Evolutionary conservation across 2,888 invertebrate species (phyloP).

Genomic region (Euzophera pinguis): DNA sequence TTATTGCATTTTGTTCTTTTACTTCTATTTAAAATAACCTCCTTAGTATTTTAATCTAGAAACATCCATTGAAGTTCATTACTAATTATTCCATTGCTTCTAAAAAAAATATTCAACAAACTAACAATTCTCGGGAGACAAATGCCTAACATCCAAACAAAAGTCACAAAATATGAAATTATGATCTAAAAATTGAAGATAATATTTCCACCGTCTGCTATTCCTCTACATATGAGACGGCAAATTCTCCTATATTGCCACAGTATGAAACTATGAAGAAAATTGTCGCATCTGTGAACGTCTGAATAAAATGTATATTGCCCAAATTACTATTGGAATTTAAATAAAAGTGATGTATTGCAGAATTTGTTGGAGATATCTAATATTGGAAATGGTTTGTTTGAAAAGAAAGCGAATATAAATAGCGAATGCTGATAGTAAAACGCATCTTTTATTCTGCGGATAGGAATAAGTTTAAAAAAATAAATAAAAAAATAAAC

Average conservation of each 20-base stretch:
- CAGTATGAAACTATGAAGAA: conserved; percentile 7
- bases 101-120: no score
- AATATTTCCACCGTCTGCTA: not conserved
- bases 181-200: not conserved
- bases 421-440: no score
- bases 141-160: not conserved
- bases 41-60: no score
- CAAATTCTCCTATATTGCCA: conserved; percentile 2
- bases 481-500: no score
- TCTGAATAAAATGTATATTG: not conserved
- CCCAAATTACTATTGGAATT: not conserved
- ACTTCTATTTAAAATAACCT: no score
- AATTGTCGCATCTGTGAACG: not conserved
- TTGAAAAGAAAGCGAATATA: no score
- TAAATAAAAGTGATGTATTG: not conserved
- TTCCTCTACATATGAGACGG: not conserved
- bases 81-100: no score
- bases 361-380: not conserved
- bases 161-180: not conserved
- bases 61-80: no score
- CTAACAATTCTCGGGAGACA: no score
- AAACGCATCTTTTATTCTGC: no score
- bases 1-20: no score
- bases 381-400: not conserved
- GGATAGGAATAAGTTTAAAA: no score